Evolutionary conservation across 2,888 invertebrate species (phyloP).

Genomic region (Norana najaformis): DNA sequence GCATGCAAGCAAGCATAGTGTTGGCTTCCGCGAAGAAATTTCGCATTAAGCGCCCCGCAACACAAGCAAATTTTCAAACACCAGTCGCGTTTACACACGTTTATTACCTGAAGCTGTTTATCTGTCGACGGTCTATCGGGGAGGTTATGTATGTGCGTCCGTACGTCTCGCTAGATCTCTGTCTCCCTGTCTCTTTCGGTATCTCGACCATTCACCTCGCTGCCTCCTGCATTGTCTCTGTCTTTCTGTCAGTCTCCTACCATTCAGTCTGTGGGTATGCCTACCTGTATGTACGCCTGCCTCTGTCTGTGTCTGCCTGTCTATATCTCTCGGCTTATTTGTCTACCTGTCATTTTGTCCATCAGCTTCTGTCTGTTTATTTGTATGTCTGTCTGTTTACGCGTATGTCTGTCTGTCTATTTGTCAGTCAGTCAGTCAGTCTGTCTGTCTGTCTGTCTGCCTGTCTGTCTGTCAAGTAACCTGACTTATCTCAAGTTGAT

Average conservation of each 20-base stretch:
- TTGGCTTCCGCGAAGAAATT: slow-evolving; percentile 19
- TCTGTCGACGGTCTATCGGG: slow-evolving; percentile 6
- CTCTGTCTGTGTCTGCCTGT: not conserved
- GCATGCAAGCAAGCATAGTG: not conserved
- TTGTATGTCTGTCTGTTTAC: not conserved
- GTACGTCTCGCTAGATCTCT: not conserved
- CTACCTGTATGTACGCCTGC: not conserved
- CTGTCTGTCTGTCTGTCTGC: not conserved
- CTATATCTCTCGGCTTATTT: not conserved
- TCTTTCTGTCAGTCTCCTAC: not conserved
- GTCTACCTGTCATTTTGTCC: not conserved
- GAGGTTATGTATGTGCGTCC: not conserved
- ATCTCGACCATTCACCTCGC: not conserved
- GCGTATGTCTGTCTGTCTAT: not conserved
- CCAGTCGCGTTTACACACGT: not conserved
- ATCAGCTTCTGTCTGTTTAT: too few relatives aligned
- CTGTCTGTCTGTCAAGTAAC: not conserved
- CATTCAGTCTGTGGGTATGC: not conserved
- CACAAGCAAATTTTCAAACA: slow-evolving; percentile 18
- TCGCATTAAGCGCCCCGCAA: not conserved
- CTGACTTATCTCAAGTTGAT: slow-evolving; percentile 20
- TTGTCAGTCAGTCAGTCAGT: not conserved
- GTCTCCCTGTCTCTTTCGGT: not conserved
- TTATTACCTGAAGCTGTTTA: slow-evolving; percentile 13
- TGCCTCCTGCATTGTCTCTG: not conserved